Percentiles rank a stretch among this genome's conserved stretches.
phyloP scores from a whole-genome alignment of 1,140 invertebrate species.

The Aphidius ervi region DNA sequence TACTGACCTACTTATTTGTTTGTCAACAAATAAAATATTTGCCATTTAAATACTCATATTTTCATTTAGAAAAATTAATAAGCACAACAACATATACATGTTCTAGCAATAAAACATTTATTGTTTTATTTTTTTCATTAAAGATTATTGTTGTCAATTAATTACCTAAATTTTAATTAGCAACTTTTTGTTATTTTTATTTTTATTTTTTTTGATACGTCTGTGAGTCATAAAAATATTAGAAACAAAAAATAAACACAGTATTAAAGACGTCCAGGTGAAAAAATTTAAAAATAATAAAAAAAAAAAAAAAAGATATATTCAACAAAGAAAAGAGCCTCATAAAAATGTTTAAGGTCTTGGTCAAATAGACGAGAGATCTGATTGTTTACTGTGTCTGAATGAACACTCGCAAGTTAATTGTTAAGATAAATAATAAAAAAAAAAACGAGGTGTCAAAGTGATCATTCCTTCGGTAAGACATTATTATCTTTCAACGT shows the following conservation, averaged over 20 bases:
- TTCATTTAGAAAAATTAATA: no score
- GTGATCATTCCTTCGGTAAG: conserved; percentile 10
- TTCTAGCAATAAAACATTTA: no score
- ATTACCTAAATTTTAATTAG: no score
- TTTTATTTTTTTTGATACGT: no score
- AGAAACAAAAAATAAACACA: neutral
- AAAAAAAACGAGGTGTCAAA: conserved; percentile 16
- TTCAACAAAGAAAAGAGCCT: conserved; percentile 18
- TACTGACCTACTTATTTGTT: no score
- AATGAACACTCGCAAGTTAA: conserved; percentile 30
- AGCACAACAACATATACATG: no score
- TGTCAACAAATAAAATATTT: no score
- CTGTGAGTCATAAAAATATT: no score
- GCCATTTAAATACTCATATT: no score
- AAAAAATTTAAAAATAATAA: neutral
- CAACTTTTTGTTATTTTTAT: no score
- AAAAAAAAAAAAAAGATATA: neutral
- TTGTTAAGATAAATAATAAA: conserved; percentile 29
- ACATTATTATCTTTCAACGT: neutral
- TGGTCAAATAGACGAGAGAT: conserved; percentile 35
- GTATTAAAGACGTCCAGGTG: neutral
- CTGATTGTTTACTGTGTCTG: conserved; percentile 27
- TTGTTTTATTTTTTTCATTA: no score
- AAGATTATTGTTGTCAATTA: no score
- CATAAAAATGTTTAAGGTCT: conserved; percentile 35